A percentile compares a stretch with the other conserved stretches of the same genome.
Conservation (phyloP, 1,140 invertebrate genomes). For the Cydia pomonella region DNA sequence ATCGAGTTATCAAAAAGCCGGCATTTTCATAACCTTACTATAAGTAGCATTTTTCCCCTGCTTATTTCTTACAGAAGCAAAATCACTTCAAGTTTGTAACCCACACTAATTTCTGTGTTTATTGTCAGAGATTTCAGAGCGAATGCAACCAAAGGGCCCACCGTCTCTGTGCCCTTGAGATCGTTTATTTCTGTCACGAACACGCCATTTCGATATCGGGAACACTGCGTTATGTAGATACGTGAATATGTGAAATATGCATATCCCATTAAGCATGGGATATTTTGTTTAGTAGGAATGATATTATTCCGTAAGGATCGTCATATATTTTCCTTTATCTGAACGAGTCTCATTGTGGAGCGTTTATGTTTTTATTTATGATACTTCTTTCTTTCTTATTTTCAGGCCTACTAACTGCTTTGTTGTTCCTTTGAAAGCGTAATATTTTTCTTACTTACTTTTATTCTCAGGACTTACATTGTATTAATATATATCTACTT, state of each 20-base stretch:
- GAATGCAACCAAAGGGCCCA: background rate
- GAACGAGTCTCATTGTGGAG: background rate
- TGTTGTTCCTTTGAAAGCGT: background rate
- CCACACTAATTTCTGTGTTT: background rate
- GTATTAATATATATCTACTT: too few species aligned
- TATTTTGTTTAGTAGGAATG: background rate
- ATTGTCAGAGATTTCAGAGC: background rate
- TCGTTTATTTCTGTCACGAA: conserved; percentile 6
- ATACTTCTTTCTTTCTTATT: background rate
- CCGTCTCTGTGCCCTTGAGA: background rate
- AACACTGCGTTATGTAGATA: conserved; percentile 3
- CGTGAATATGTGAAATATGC: conserved; percentile 3
- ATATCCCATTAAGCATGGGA: too few species aligned
- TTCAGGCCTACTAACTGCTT: background rate
- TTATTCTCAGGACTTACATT: too few species aligned
- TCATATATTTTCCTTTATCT: conserved; percentile 4
- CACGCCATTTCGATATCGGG: conserved; percentile 14
- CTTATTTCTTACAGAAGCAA: background rate
- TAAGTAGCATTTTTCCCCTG: too few species aligned
- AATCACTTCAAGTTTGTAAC: background rate
- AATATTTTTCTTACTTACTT: background rate
- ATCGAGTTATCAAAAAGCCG: too few species aligned
- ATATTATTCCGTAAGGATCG: background rate
- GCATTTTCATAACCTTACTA: too few species aligned
- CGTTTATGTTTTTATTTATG: background rate